Evolutionary conservation across 2,113 vertebrate genomes (phyloP).

Genomic region (Platysteira castanea): DNA sequence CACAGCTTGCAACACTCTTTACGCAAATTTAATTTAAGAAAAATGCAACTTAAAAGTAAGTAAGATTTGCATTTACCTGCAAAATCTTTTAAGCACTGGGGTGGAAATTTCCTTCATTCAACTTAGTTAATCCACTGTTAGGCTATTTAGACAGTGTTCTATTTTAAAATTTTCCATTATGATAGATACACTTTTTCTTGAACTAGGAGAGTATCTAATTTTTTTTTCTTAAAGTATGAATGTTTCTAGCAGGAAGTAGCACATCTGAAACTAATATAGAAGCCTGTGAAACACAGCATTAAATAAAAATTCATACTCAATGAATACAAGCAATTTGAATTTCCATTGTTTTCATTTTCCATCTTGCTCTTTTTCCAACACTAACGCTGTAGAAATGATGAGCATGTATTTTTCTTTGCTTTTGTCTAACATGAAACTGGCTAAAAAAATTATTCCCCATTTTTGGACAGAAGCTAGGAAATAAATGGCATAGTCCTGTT

Average conservation of each 20-base stretch:
- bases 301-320: slow-evolving; percentile 3
- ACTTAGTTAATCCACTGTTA: not conserved
- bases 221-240: not conserved
- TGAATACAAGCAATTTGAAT: not conserved
- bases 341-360: slow-evolving; percentile 7
- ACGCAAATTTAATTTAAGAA: not conserved
- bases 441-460: not conserved
- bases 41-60: not conserved
- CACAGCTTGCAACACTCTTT: not conserved
- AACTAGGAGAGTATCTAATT: not conserved
- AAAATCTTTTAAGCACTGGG: not conserved
- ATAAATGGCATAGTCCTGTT: not conserved
- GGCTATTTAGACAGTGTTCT: not conserved
- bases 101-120: not conserved
- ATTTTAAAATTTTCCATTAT: not conserved
- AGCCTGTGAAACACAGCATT: not conserved
- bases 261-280: slow-evolving; percentile 47
- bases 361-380: not conserved
- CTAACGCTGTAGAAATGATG: not conserved
- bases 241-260: slow-evolving; percentile 1
- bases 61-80: not conserved
- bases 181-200: not conserved
- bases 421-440: not conserved
- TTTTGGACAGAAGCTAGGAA: not conserved
- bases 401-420: not conserved